These are phyloP conservation scores for Basileuterus tristriatus DNA, from an alignment of 2,797 vertebrate genomes.

Conservation along the genomic window DNA sequence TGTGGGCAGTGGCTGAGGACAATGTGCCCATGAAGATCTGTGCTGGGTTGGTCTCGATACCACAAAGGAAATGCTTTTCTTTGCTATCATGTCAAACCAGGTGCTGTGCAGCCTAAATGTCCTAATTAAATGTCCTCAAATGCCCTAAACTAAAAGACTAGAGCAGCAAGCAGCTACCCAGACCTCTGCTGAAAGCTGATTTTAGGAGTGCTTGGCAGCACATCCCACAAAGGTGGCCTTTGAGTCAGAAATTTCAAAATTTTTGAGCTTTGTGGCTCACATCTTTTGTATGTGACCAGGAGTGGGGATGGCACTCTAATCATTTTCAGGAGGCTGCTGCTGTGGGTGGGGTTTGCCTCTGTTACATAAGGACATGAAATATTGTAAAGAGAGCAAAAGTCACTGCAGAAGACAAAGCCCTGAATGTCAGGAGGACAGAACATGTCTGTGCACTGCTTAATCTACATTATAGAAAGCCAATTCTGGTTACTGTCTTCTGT, in stretches of 20 bases:
- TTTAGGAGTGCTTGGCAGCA: not conserved
- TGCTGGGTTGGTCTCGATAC: fast-evolving
- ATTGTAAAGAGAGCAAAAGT: not conserved
- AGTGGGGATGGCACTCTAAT: not conserved
- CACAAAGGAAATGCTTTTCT: not conserved
- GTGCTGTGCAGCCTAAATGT: not conserved
- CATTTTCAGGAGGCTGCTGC: not conserved
- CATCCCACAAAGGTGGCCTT: not conserved
- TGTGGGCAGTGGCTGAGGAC: not conserved
- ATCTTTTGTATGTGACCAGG: not conserved
- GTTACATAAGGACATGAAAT: not conserved
- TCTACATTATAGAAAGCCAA: not conserved
- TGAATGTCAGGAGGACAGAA: not conserved
- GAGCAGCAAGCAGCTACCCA: not conserved
- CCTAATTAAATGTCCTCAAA: not conserved
- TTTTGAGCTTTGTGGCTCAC: not conserved
- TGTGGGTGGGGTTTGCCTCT: not conserved
- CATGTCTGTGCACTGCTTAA: not conserved
- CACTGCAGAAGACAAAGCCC: not conserved
- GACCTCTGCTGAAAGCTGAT: not conserved
- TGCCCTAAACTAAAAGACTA: not conserved
- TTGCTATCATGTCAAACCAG: not conserved
- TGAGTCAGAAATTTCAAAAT: not conserved
- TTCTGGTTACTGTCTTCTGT: not conserved
- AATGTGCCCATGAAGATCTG: not conserved